Base-by-base conservation (phyloP, 1,140 invertebrate species). In the Brachionus asplanchnoidis region DNA sequence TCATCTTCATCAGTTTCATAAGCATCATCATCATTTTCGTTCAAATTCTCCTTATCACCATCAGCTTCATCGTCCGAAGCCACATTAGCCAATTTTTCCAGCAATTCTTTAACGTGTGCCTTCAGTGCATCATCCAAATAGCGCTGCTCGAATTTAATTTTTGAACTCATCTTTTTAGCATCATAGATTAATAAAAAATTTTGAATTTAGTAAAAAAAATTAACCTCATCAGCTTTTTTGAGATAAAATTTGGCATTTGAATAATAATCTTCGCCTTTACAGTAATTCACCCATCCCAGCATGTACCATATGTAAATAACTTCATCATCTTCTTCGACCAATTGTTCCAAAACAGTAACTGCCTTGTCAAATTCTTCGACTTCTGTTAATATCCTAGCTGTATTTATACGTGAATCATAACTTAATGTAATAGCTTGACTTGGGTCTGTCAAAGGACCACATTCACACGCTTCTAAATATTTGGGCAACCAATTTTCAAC, bases 261-360 rank as follows among this genome's bases (percentile, higher is more conserved):
- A 60, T 86, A 87, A 79, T 88, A 88, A 53, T 90, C 88, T 23
- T 87, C 85, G 3, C 89, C 89, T 65, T 88, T 88, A 42, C 89
- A 84, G 85, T 87, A 88, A 78, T 88, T 88, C 40, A 87, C 86
- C 89, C 89, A 90, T 5, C 89, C 90, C 28, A 90, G 85, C 78
- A 90, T 86, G 85, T 90, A 90, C 90, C 90, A 90, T 23, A 87
- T 78, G 42, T 86, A 86, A 17, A 88, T 85, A 36, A 87, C 86
- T 60, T 87, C 82, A 79, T 88, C 87, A 84, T 88, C 87, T 85
- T 88, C 87, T 70, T 88, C 87, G 2, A 87, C 23, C 23, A 88
- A 75, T 32, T 87, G 85, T 26, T 88, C 88, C n/a, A 88, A 85
- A n/a, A 88, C 86, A 20, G 84, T 85, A 20, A 82, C 65, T 5